Evolutionary conservation across 2,888 invertebrate species (phyloP), one percentile per base, ranked within the genome.

Genomic region (Tromatobia lineatoria): DNA sequence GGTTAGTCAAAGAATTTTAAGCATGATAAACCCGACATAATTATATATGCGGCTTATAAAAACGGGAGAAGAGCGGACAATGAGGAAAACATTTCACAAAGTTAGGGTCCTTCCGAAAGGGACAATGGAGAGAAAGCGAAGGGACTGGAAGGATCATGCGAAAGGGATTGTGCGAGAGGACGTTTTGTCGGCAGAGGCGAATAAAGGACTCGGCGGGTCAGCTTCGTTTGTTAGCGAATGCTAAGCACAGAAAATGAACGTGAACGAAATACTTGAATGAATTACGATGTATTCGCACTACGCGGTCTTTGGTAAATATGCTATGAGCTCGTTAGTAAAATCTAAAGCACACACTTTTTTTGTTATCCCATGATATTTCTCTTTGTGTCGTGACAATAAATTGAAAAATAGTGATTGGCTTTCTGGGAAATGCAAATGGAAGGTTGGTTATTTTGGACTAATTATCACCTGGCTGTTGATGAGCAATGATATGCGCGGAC

Each of bases 381-480:
- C 45, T 11, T 15, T 8, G 29, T 8, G 2, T 15, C 13, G 13
- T 45, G 45, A 45, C n/a, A 34, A 29, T 13, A 6, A n/a, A 59
- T 6, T 1, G 1, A n/a, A 38, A 38, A 11, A 61, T 38, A 18
- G 38, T 11, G 8, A 64, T 20, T 38, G 38, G 34, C 34, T 64
- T 64, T 11, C 42, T 18, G 2, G 1, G 10, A 38, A 61, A 20
- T 64, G 0, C 4, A 64, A 64, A 47, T 15, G 25, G 25, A n/a
- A n/a, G 23, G 25, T 15, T 15, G 13, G n/a, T 15, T 7, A 47
- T 45, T 45, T 23, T 13, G 13, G 42, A 10, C 20, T 20, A 38
- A 64, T 38, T 42, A 42, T n/a, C 64, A 20, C 13, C 64, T 3
- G n/a, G 18, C 64, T 18, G 10, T 64, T 64, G 38, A 66, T 23